These are phyloP conservation scores for Ormyrus pomaceus DNA, from an alignment of 2,888 invertebrate species.

Conservation along the genomic window DNA sequence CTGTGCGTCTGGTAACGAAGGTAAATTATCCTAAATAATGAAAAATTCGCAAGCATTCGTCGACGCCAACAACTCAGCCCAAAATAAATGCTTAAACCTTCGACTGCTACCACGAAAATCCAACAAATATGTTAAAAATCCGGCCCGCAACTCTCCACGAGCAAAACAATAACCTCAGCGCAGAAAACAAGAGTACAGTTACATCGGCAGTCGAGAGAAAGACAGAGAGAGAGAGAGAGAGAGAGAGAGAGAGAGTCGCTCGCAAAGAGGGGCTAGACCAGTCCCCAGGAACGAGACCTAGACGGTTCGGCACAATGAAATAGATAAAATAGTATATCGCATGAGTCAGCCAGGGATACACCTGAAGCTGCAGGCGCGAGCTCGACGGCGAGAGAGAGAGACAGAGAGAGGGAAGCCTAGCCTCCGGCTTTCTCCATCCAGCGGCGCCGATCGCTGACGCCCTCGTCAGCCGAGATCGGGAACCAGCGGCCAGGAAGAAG, in stretches of 20 bases:
- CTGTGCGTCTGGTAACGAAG: too few relatives aligned
- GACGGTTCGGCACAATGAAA: constrained; percentile 14
- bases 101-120: not conserved
- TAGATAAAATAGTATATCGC: constrained; percentile 32
- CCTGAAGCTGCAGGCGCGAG: not conserved
- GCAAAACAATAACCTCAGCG: not conserved
- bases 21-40: too few relatives aligned
- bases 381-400: not conserved
- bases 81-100: too few relatives aligned
- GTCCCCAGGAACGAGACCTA: not conserved
- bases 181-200: not conserved
- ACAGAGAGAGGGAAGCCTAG: constrained; percentile 20
- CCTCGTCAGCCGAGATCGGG: constrained; percentile 59
- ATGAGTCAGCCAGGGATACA: constrained; percentile 39
- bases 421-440: too few relatives aligned
- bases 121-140: constrained; percentile 35
- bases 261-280: not conserved
- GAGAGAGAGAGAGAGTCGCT: too few relatives aligned
- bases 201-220: constrained; percentile 10
- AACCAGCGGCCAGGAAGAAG: constrained; percentile 29
- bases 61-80: too few relatives aligned
- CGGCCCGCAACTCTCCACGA: not conserved
- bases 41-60: too few relatives aligned
- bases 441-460: constrained; percentile 58
- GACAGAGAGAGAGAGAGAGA: constrained; percentile 9